Evolutionary conservation across 2,797 vertebrate genomes (phyloP), one percentile per base, ranked within the genome.

Genomic region (Cottoperca gobio): DNA sequence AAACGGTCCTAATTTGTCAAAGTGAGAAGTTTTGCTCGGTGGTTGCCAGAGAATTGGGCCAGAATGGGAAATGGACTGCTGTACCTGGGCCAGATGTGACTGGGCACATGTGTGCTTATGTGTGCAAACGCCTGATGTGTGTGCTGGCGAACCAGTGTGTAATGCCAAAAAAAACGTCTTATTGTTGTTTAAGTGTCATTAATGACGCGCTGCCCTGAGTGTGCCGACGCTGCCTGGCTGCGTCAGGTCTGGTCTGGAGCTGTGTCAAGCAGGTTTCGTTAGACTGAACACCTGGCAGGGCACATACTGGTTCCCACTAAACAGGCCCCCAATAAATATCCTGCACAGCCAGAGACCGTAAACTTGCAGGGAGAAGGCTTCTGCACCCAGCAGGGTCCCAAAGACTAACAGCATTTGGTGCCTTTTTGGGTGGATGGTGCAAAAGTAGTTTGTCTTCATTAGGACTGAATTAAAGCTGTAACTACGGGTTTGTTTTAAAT

Each of bases 1-100:
- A 93, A 93, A 93, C 90, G 79, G 84, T 85, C 91, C 89, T 89
- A 94, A 95, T 94, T 94, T 94, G 94, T 94, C 92, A 94, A 82
- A 89, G 91, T 90, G 91, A 93, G 89, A 92, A 88, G 88, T 89
- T 87, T 65, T 89, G 79, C 77, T 69, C 61, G 13, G 14, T 24
- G 81, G 46, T 78, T 87, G 90, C 92, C 93, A 93, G 85, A 88
- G 70, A 28, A 40, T 43, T 4, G 26, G 79, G 86, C 87, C 89
- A 91, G 86, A 88, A 84, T 70, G 70, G 85, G 88, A 88, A 90
- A 82, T 74, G 85, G 84, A 73, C 85, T 78, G 53, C 71, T 75
- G 76, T 73, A 82, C 77, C 81, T 53, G 81, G 59, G 82, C 92
- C 93, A 94, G 91, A 94, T 92, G 91, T 88, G 89, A 83, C 76